Base-by-base conservation (phyloP, 2,888 invertebrate genomes). In the Diplolepis rosae region DNA sequence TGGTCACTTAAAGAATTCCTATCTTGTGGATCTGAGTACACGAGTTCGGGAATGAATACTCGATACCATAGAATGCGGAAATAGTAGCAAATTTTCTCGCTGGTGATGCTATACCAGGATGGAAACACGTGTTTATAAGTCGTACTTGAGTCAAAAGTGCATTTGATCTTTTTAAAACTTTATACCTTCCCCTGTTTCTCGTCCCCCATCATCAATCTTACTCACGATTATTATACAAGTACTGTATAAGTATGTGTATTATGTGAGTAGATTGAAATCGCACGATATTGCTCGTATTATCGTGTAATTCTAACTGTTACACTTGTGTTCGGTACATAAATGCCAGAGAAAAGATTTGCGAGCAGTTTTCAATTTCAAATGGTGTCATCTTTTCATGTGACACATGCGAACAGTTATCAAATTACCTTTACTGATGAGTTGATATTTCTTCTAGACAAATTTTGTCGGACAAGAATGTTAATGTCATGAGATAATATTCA, bases 271-370 rank as follows among this genome's bases (percentile, higher is more conserved):
- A 56, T 56, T 56, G 22, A 56, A 56, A 56, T 61, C 68, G 77
- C 74, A 74, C 68, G 73, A 75, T 76, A 70, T 76, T n/a, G n/a
- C 75, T 65, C 69, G 6, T 24, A 24, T 61, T 61, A 39, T 61
- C 39, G 68, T 77, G 78, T 81, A 83, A 83, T 78, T 74, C 69
- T 73, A 81, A 42, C 65, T 67, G 66, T n/a, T 74, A 70, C 51
- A 74, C 76, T 79, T 82, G 77, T 74, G 76, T 77, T 79, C 39
- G 68, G 74, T 74, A 77, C 70, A 78, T 77, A 79, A 82, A 83
- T 83, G 74, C 77, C 75, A 50, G 51, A 56, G 73, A 65, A 72
- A 70, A 68, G 72, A 79, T 79, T 83, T 81, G 77, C 80, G 77
- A 77, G 66, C 39, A 71, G 70, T 65, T 27, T 76, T 73, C 18